phyloP scores from a whole-genome alignment of 2,888 invertebrate genomes.

The Nephrotoma guestfalica region DNA sequence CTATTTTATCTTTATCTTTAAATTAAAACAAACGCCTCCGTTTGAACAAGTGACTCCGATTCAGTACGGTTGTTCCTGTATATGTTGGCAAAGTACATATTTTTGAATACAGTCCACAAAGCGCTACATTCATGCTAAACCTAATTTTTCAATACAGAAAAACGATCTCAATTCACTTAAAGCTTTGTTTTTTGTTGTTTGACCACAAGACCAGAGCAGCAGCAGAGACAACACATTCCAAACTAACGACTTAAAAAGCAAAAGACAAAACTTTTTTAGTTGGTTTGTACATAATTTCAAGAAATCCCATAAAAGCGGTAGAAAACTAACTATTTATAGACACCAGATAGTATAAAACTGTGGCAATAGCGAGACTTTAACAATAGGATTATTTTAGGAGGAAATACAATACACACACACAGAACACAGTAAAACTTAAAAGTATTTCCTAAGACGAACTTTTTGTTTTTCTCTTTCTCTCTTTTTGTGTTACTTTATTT shows the following conservation, averaged over 20 bases:
- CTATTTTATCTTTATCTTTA: no score
- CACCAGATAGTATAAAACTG: neutral
- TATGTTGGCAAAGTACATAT: no score
- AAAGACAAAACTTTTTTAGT: neutral
- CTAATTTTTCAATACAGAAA: no score
- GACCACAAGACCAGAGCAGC: neutral
- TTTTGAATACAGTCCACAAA: no score
- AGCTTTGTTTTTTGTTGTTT: neutral
- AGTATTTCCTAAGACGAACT: neutral
- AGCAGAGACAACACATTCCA: neutral
- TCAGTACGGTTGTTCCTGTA: no score
- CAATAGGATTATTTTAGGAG: neutral
- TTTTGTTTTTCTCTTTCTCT: neutral
- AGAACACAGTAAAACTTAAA: neutral
- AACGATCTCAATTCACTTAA: neutral
- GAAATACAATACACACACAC: neutral
- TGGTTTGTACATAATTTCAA: neutral
- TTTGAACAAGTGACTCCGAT: no score
- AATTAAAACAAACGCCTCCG: no score
- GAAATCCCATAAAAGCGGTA: neutral
- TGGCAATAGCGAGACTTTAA: neutral
- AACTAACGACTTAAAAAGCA: neutral
- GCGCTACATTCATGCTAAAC: no score
- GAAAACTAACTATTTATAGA: neutral
- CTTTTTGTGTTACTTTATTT: neutral